These are phyloP conservation scores for Eulacestoma nigropectus DNA, from an alignment of 2,113 vertebrate species.

Conservation along the genomic window DNA sequence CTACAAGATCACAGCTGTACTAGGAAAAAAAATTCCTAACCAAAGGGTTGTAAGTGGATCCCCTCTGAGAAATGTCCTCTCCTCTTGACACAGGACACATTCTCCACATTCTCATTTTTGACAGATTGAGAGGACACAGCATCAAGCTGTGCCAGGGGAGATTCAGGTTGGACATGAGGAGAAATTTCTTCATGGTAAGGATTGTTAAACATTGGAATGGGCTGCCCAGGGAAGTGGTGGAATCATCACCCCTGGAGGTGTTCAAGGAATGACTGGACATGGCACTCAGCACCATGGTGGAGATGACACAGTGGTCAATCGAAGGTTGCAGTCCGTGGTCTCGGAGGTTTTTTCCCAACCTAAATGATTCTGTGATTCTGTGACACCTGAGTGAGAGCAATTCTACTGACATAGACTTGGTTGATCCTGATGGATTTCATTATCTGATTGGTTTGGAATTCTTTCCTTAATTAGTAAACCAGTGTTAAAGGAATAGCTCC, in stretches of 20 bases:
- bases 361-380: neutral
- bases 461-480: neutral
- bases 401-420: neutral
- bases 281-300: neutral
- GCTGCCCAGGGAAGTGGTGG: neutral
- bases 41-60: neutral
- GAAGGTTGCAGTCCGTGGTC: neutral
- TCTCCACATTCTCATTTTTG: neutral
- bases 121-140: neutral
- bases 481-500: neutral
- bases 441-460: neutral
- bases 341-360: neutral
- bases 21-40: neutral
- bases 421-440: neutral
- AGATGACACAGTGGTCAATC: accelerated
- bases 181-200: neutral
- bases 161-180: neutral
- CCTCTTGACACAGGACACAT: too few species aligned
- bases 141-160: neutral
- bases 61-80: neutral
- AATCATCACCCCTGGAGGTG: neutral
- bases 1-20: neutral
- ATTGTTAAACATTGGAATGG: neutral
- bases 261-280: neutral
- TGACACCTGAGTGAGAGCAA: neutral